Percentiles rank a stretch among this genome's conserved stretches.
Conservation (phyloP, 1,140 invertebrate species). For the Leptinotarsa defecta region DNA sequence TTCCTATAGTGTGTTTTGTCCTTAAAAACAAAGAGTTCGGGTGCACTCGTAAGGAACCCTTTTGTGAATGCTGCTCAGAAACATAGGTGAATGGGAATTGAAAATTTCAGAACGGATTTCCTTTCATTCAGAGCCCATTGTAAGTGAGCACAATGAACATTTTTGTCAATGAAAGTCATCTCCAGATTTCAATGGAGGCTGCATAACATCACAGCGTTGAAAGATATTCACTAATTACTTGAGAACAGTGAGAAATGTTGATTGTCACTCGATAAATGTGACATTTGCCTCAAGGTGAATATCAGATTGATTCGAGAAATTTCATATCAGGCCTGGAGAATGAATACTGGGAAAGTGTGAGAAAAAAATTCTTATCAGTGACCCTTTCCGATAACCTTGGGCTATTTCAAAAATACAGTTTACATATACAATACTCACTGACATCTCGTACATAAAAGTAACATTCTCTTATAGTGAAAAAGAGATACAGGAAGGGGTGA, state of each 20-base stretch:
- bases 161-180: neutral
- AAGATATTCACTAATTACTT: neutral
- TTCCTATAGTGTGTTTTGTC: no score
- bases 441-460: neutral
- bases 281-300: neutral
- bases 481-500: neutral
- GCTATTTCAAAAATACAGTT: neutral
- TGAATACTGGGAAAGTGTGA: neutral
- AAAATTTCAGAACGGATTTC: neutral
- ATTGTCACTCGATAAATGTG: neutral
- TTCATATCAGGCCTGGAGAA: neutral
- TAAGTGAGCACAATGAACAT: neutral
- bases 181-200: neutral
- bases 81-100: neutral
- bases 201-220: neutral
- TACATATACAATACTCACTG: neutral
- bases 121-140: neutral
- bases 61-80: neutral
- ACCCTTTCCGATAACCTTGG: neutral
- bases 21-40: no score
- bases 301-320: neutral
- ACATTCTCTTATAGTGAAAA: neutral
- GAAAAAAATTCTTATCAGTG: neutral
- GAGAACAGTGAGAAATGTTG: neutral
- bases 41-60: no score